Percentiles rank a stretch among this genome's conserved stretches.
phyloP scores from a whole-genome alignment of 2,888 invertebrate genomes.

The Anticlea derivata region DNA sequence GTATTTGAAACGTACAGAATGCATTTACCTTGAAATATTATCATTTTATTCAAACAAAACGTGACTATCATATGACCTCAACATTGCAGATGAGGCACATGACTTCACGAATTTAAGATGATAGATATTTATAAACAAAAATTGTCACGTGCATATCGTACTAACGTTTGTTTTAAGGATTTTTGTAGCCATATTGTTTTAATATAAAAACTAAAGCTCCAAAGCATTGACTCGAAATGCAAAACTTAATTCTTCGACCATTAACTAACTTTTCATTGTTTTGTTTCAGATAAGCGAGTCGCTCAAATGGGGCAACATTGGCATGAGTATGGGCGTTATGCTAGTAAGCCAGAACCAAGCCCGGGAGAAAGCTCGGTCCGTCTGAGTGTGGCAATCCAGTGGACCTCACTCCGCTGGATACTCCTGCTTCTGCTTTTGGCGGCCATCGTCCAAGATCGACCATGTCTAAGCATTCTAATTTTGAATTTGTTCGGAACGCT shows the following conservation, averaged over 20 bases:
- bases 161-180: conserved; percentile 8
- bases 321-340: conserved; percentile 87
- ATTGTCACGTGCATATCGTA: conserved; percentile 13
- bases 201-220: too few species aligned
- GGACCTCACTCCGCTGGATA: conserved; percentile 62
- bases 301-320: conserved; percentile 88
- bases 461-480: conserved; percentile 52
- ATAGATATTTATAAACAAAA: neutral
- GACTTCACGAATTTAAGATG: conserved; percentile 3
- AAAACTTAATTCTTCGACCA: neutral
- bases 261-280: conserved; percentile 31
- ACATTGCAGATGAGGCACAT: conserved; percentile 5
- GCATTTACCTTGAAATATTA: conserved; percentile 3
- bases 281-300: conserved; percentile 88
- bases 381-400: conserved; percentile 71
- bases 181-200: neutral
- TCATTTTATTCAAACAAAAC: conserved; percentile 15
- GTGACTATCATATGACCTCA: conserved; percentile 13
- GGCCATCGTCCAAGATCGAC: conserved; percentile 62
- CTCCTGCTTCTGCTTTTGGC: conserved; percentile 73
- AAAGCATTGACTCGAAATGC: too few species aligned
- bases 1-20: conserved; percentile 7
- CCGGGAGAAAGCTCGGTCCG: conserved; percentile 72
- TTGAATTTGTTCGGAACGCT: conserved; percentile 9
- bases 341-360: conserved; percentile 82